Conservation (phyloP, 2,797 vertebrate genomes). For the Cygnus olor region DNA sequence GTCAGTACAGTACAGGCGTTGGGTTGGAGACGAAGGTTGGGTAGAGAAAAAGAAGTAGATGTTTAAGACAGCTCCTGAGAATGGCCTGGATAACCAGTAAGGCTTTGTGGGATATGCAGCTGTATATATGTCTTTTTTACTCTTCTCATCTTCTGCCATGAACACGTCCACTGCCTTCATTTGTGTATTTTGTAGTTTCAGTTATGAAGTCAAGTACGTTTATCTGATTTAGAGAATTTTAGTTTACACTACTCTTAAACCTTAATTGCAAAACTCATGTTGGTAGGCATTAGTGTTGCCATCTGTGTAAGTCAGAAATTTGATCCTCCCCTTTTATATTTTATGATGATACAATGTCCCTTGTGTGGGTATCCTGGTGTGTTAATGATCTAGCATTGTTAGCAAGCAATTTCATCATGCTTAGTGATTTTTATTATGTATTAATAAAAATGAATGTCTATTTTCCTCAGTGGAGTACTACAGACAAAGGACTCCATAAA, state of each 20-base stretch:
- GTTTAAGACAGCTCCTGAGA: not conserved
- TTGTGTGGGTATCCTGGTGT: not conserved
- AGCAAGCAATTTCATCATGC: not conserved
- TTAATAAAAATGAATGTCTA: conserved; percentile 42
- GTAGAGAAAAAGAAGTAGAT: not conserved
- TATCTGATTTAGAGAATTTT: not conserved
- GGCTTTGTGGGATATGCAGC: not conserved
- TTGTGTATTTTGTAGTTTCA: not conserved
- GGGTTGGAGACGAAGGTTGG: not conserved
- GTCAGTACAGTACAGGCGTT: not conserved
- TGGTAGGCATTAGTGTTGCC: not conserved
- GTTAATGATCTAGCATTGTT: not conserved
- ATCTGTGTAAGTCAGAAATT: not conserved
- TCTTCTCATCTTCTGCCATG: not conserved
- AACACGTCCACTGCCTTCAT: not conserved
- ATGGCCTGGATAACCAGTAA: not conserved
- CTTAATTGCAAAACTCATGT: not conserved
- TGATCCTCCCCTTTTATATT: not conserved
- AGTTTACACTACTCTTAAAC: not conserved
- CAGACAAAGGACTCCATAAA: conserved; percentile 75
- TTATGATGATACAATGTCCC: not conserved
- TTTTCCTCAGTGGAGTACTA: conserved; percentile 78
- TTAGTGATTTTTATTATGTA: not conserved
- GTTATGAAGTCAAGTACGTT: not conserved
- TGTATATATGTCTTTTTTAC: not conserved